phyloP scores from a whole-genome alignment of 2,888 invertebrate genomes.

The Conchocele bisecta region DNA sequence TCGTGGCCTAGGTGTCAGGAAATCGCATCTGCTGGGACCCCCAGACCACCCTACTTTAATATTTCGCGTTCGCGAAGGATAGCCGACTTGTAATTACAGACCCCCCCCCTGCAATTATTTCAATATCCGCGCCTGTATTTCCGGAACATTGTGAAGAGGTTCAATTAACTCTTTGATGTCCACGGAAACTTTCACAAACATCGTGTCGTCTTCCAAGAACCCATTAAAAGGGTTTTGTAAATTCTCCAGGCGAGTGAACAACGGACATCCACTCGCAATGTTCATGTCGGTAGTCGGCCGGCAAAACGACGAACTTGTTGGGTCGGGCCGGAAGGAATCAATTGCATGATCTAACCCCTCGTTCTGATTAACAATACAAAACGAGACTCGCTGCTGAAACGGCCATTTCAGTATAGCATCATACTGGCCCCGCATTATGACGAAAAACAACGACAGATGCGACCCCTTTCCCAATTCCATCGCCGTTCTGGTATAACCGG shows the following conservation, averaged over 20 bases:
- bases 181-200: conserved; percentile 45
- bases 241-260: conserved; percentile 74
- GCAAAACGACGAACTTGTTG: conserved; percentile 78
- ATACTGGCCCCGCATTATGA: conserved; percentile 77
- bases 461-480: conserved; percentile 80
- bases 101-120: too few species aligned
- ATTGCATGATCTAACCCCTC: conserved; percentile 76
- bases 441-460: conserved; percentile 81
- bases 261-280: conserved; percentile 82
- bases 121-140: too few species aligned
- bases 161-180: conserved; percentile 41
- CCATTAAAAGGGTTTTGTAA: conserved; percentile 45
- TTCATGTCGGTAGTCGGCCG: conserved; percentile 81
- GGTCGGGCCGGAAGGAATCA: conserved; percentile 82
- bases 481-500: conserved; percentile 80
- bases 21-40: too few species aligned
- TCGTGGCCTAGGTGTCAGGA: too few species aligned
- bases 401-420: conserved; percentile 81
- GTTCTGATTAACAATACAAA: conserved; percentile 80
- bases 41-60: too few species aligned
- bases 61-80: too few species aligned
- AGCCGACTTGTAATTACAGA: too few species aligned
- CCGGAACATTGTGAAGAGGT: too few species aligned
- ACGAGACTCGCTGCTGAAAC: conserved; percentile 77
- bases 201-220: conserved; percentile 48